These are phyloP conservation scores for Eidolon dupreanum DNA, from an alignment of 2,797 vertebrate genomes.

Conservation along the genomic window DNA sequence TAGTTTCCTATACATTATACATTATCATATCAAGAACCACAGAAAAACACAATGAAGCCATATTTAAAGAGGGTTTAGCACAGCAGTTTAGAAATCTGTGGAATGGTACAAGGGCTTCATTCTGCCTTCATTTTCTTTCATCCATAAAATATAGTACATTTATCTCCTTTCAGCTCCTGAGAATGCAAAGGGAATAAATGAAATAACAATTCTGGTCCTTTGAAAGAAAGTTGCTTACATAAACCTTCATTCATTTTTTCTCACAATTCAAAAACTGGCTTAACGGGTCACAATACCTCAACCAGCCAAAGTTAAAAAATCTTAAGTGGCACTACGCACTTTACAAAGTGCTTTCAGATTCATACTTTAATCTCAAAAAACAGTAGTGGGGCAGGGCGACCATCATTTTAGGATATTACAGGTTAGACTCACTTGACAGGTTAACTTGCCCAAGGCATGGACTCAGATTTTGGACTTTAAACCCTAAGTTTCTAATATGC, in stretches of 20 bases:
- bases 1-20: background rate
- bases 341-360: conserved; percentile 21
- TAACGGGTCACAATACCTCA: background rate
- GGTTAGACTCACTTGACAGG: background rate
- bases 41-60: background rate
- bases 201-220: background rate
- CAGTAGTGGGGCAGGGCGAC: background rate
- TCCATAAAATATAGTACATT: background rate
- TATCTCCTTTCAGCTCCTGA: background rate
- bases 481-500: background rate
- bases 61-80: background rate
- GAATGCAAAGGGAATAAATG: background rate
- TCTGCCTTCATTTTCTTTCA: conserved; percentile 5
- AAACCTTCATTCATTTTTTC: background rate
- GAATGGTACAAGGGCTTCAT: background rate
- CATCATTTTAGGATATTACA: background rate
- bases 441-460: background rate
- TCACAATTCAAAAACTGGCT: background rate
- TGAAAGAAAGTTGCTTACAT: background rate
- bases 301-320: background rate
- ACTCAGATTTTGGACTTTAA: background rate
- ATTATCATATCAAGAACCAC: background rate
- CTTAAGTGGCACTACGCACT: background rate
- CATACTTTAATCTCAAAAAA: background rate
- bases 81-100: background rate